phyloP scores from a whole-genome alignment of 2,888 invertebrate species.

The Drosophila yooni region DNA sequence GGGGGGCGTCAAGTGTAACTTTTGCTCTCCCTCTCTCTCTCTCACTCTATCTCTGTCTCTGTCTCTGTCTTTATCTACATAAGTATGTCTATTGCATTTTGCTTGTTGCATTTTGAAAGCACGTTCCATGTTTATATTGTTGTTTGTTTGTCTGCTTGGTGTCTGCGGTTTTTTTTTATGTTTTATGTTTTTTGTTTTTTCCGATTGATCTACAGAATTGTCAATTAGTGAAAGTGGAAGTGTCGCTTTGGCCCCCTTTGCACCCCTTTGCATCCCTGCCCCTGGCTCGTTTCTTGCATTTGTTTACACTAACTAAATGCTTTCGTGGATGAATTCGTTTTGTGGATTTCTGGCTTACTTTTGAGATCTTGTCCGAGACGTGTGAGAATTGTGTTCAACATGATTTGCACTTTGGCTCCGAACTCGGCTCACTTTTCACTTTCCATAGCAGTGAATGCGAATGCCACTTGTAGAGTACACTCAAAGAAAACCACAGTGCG shows the following conservation, averaged over 20 bases:
- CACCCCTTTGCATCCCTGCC: background rate
- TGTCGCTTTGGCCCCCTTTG: conserved; percentile 36
- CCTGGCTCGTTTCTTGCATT: conserved; percentile 26
- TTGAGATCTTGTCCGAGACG: conserved; percentile 40
- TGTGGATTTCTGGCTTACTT: conserved; percentile 32
- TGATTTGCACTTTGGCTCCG: conserved; percentile 68
- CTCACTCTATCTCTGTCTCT: background rate
- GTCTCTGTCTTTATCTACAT: background rate
- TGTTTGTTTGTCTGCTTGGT: conserved; percentile 50
- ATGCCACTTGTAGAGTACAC: conserved; percentile 8
- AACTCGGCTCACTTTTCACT: conserved; percentile 45
- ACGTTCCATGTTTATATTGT: conserved; percentile 38
- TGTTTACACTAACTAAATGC: conserved; percentile 58
- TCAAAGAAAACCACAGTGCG: background rate
- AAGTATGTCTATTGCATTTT: conserved; percentile 18
- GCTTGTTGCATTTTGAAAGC: conserved; percentile 34
- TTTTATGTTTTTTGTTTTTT: conserved; percentile 48
- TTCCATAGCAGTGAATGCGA: conserved; percentile 30
- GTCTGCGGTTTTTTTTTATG: conserved; percentile 66
- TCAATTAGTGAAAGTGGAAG: conserved; percentile 81
- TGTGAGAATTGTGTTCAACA: conserved; percentile 66
- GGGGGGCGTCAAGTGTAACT: conserved; percentile 64
- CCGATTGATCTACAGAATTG: conserved; percentile 74
- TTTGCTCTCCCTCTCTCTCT: conserved; percentile 17
- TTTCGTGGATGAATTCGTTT: conserved; percentile 53